These are phyloP conservation scores for Octonoba sinensis DNA, from an alignment of 2,888 invertebrate species.

Conservation along the genomic window DNA sequence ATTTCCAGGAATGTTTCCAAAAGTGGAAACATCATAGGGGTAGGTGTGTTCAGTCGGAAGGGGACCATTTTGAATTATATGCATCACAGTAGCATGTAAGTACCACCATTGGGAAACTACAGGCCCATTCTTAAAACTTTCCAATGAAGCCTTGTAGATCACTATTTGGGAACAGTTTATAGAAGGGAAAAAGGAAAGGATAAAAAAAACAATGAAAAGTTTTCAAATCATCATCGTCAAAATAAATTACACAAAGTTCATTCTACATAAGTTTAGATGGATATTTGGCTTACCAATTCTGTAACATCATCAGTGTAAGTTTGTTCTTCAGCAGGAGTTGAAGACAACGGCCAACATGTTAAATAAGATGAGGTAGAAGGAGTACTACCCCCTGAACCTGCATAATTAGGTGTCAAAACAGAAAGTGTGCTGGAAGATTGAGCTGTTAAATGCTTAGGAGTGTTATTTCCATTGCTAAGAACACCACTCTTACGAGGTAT, in stretches of 20 bases:
- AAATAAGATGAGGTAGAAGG: constrained; percentile 43
- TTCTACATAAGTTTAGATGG: neutral
- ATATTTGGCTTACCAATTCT: constrained; percentile 31
- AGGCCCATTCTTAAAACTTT: too few species aligned
- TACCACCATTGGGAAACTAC: too few species aligned
- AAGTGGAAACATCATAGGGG: too few species aligned
- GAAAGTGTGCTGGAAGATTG: constrained; percentile 55
- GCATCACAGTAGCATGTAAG: too few species aligned
- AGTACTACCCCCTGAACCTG: constrained; percentile 39
- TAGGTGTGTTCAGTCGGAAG: too few species aligned
- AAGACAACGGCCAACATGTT: constrained; percentile 29
- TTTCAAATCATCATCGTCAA: neutral
- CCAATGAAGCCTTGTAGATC: too few species aligned
- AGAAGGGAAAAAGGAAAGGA: neutral
- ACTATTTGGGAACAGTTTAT: too few species aligned
- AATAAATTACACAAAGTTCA: neutral
- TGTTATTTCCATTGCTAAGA: constrained; percentile 42
- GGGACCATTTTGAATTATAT: too few species aligned
- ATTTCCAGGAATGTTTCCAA: too few species aligned
- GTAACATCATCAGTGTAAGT: constrained; percentile 22
- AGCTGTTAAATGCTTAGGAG: constrained; percentile 52
- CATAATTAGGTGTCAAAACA: constrained; percentile 42
- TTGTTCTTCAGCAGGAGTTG: constrained; percentile 39
- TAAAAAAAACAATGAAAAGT: neutral
- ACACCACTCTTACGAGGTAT: constrained; percentile 47